Evolutionary conservation across 2,797 vertebrate species (phyloP), one percentile per base, ranked within the genome.

Genomic region (Morelia viridis): DNA sequence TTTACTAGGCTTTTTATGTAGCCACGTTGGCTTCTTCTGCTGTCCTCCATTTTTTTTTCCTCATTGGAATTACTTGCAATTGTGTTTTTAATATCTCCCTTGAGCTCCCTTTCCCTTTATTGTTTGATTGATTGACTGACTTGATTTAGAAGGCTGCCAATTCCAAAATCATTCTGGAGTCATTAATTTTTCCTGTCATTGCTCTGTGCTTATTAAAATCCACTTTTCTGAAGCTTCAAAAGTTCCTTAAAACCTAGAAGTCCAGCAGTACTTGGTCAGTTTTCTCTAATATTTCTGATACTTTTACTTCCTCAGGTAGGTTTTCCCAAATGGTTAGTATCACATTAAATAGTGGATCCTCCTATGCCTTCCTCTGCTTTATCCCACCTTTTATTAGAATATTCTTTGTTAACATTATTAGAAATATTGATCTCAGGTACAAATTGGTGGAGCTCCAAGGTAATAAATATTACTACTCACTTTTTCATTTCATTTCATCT

Each of bases 111-210:
- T 80, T 80, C 35, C 35, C 41, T 80, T 80, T 80, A 80, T 80
- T 80, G 35, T 80, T 80, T 80, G 76, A 80, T 46, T 80, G 76
- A 80, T 80, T 80, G 76, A 80, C 76, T 80, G 35, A 46, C 46
- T 80, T 80, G 76, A 80, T 80, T 80, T 80, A 80, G 76, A 80
- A 80, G 76, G 17, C 76, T 80, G 76, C 76, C 76, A 80, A 80
- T 80, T 80, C 76, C 41, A 80, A 80, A 80, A 24, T 35, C 76
- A 80, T 80, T 22, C 19, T 46, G 76, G 41, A 80, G 76, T 80
- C 76, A 80, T 80, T 46, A 80, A 46, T 80, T 24, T 80, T 8
- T 46, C 76, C 41, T 80, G 76, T 80, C 76, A 46, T 80, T 80
- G 41, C 9, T 46, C 76, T 80, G 46, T 80, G 76, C 71, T 80